Conservation (phyloP, 2,888 invertebrate species). For the Thymelicus lineola region DNA sequence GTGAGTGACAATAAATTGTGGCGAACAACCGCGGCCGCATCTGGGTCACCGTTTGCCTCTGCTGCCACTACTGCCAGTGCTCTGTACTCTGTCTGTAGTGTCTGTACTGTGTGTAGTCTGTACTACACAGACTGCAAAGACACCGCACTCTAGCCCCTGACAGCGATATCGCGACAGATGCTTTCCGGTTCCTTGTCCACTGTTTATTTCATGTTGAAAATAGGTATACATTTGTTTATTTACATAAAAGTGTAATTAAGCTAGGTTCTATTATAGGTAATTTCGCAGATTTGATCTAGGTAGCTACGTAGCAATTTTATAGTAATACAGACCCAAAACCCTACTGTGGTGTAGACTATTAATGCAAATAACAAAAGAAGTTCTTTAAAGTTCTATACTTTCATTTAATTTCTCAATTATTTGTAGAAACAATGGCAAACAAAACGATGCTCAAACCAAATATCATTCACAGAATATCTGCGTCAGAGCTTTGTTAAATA, state of each 20-base stretch:
- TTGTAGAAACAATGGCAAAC: neutral
- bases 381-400: too few species aligned
- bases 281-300: too few species aligned
- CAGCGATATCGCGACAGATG: slow-evolving; percentile 23
- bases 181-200: slow-evolving; percentile 22
- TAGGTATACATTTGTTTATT: too few species aligned
- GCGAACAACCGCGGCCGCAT: slow-evolving; percentile 59
- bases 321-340: too few species aligned
- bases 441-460: neutral
- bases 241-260: too few species aligned
- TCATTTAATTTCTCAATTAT: too few species aligned
- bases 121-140: too few species aligned
- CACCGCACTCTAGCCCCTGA: slow-evolving; percentile 48
- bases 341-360: too few species aligned
- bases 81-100: neutral
- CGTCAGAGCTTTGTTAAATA: neutral
- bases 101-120: neutral
- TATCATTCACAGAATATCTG: neutral
- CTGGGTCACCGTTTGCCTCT: slow-evolving; percentile 58
- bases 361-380: too few species aligned
- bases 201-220: neutral
- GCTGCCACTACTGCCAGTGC: slow-evolving; percentile 12
- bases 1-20: slow-evolving; percentile 73
- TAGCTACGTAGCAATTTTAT: too few species aligned
- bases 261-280: too few species aligned